Percentiles rank a stretch among this genome's conserved stretches.
These are phyloP conservation scores for human (Homo sapiens) DNA, from an alignment of 2,113 vertebrate genomes.

Conservation along the genomic window DNA sequence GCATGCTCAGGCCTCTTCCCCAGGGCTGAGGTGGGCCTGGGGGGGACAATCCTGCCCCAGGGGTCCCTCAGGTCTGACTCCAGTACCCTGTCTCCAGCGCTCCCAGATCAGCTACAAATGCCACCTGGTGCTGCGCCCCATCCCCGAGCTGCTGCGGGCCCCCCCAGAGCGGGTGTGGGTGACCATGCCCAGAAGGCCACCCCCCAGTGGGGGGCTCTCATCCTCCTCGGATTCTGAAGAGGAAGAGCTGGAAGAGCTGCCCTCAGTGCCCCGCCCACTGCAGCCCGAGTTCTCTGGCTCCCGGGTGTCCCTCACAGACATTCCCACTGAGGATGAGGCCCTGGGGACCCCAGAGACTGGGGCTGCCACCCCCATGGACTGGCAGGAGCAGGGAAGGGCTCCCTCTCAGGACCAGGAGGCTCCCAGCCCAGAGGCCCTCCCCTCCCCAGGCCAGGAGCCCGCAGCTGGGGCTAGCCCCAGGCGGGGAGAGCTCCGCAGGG, in stretches of 20 bases:
- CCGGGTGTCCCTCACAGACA: constrained; percentile 94
- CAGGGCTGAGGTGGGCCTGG: not conserved
- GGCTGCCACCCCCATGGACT: constrained; percentile 83
- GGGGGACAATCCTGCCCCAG: not conserved
- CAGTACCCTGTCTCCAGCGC: constrained; percentile 84
- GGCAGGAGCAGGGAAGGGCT: constrained; percentile 72
- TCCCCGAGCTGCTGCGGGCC: constrained; percentile 94
- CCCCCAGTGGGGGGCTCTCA: constrained; percentile 90
- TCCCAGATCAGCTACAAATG: constrained; percentile 98
- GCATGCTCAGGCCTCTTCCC: not conserved
- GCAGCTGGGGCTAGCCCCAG: constrained; percentile 79
- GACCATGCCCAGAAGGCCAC: constrained; percentile 90
- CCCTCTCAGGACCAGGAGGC: constrained; percentile 61
- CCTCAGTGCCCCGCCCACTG: constrained; percentile 95
- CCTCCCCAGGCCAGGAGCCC: constrained; percentile 74
- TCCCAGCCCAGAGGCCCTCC: constrained; percentile 83
- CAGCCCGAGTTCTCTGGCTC: constrained; percentile 95
- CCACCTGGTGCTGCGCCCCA: constrained; percentile 96
- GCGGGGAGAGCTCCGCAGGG: constrained; percentile 91
- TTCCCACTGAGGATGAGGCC: constrained; percentile 90
- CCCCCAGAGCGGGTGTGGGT: constrained; percentile 94
- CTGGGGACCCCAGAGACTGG: constrained; percentile 78
- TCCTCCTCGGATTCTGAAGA: constrained; percentile 97
- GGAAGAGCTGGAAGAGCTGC: constrained; percentile 95
- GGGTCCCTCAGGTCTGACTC: constrained; percentile 12